A percentile compares a stretch with the other conserved stretches of the same genome.
Conservation (phyloP, 2,888 invertebrate genomes). For the Sclerodermus sp. region DNA sequence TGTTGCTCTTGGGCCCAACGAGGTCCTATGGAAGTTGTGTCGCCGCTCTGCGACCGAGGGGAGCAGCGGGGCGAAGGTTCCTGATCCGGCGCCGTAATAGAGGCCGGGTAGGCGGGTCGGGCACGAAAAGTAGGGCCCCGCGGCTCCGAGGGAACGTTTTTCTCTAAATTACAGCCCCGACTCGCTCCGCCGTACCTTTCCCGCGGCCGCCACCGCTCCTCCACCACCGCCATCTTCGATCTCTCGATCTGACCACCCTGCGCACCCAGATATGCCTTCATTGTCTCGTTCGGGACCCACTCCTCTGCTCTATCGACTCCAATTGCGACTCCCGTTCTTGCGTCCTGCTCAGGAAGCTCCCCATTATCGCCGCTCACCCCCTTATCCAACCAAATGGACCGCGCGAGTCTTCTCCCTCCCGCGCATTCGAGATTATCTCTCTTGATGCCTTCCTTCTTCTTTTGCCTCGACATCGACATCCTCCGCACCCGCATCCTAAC, state of each 20-base stretch:
- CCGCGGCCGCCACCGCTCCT: constrained; percentile 14
- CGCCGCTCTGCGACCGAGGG: constrained; percentile 19
- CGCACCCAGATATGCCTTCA: constrained; percentile 5
- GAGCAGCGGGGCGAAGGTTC: constrained; percentile 5
- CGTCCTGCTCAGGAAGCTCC: too few relatives aligned
- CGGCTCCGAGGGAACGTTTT: constrained; percentile 35
- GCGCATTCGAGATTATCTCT: too few relatives aligned
- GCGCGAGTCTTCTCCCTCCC: too few relatives aligned
- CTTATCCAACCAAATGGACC: too few relatives aligned
- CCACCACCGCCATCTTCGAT: constrained; percentile 13
- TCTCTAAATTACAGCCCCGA: constrained; percentile 38
- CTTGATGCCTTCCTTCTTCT: too few relatives aligned
- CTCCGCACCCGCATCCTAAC: too few relatives aligned
- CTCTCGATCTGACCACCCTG: constrained; percentile 8
- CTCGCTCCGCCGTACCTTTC: constrained; percentile 19
- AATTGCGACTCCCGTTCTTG: too few relatives aligned
- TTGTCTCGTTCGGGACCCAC: constrained; percentile 7
- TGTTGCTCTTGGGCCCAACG: constrained; percentile 1
- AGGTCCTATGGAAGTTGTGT: too few relatives aligned
- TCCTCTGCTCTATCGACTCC: too few relatives aligned
- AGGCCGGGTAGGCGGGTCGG: constrained; percentile 35
- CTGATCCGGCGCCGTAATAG: constrained; percentile 29
- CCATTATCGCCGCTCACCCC: too few relatives aligned
- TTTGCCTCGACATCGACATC: too few relatives aligned
- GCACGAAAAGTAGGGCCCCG: constrained; percentile 36